A percentile compares a stretch with the other conserved stretches of the same genome.
phyloP scores from a whole-genome alignment of 2,113 vertebrate genomes.

The Ranitomeya imitator region DNA sequence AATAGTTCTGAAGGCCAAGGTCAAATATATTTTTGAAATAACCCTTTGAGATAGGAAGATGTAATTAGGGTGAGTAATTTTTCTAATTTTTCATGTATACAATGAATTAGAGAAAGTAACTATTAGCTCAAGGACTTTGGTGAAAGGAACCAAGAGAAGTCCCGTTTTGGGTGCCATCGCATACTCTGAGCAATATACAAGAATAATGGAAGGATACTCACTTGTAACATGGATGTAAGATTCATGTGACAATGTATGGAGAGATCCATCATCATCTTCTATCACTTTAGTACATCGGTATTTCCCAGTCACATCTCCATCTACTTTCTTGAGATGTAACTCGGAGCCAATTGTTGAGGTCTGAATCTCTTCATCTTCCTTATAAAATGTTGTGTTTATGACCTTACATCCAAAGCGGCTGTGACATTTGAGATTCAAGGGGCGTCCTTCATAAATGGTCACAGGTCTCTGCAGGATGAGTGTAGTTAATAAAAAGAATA shows the following conservation, averaged over 20 bases:
- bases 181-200: neutral
- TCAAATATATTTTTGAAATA: too few species aligned
- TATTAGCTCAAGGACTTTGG: too few species aligned
- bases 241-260: neutral
- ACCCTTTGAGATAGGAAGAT: too few species aligned
- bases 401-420: neutral
- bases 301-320: neutral
- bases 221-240: neutral
- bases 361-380: neutral
- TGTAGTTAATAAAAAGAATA: neutral
- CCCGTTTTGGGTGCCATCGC: too few species aligned
- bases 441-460: conserved; percentile 1
- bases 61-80: too few species aligned
- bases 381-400: neutral
- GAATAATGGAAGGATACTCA: neutral
- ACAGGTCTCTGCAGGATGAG: conserved; percentile 30
- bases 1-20: too few species aligned
- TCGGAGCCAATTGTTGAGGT: neutral
- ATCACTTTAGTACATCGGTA: conserved; percentile 21
- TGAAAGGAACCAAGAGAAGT: too few species aligned
- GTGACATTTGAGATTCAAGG: conserved; percentile 38
- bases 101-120: too few species aligned
- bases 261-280: neutral
- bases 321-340: neutral
- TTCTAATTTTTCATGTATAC: too few species aligned